Base-by-base conservation (phyloP, 2,888 invertebrate species). In the Netelia virgata region DNA sequence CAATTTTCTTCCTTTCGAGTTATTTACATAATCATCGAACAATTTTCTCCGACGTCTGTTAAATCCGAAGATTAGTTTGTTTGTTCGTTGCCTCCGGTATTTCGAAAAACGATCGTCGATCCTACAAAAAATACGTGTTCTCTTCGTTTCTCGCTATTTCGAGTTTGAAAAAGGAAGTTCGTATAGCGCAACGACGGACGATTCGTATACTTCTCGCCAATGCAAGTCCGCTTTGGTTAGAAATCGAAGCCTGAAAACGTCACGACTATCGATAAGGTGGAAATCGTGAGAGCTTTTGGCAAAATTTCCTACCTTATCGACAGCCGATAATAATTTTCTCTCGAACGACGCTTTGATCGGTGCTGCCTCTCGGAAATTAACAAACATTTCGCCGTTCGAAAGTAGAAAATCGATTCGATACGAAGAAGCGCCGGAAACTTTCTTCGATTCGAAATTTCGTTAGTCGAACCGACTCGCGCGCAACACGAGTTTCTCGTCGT, bases 281-380 rank as follows among this genome's bases (percentile, higher is more conserved):
- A 36, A 36, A 6, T 6, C 36, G 36, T 36, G 6, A 36, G 36
- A 5, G 1, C 1, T 6, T 36, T 36, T 36, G 36, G 3, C 36
- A 36, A 36, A 36, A 36, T 36, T 36, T 8, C 36, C 36, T 36
- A 36, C 36, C 20, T 57, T 57, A 57, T 18, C 57, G 18, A 18
- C 57, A 0, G 53, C 53, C 53, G 3, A 53, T n/a, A 53, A 53
- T n/a, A 47, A 47, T 47, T 47, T 47, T n/a, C 55, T 57, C 18
- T 16, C 16, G 57, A 57, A 6, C 1, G 18, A 18, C 18, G 18
- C 57, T 18, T 9, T 57, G 57, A 57, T 57, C 57, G 3, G 64
- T 64, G 41, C 64, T 64, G 75, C 55, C 75, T 36, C 64, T 64
- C n/a, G 16, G 28, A 66, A 36, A 64, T 55, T 66, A 3, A 5